These are phyloP conservation scores for Ephestia elutella DNA, from an alignment of 1,140 invertebrate species.

Conservation along the genomic window DNA sequence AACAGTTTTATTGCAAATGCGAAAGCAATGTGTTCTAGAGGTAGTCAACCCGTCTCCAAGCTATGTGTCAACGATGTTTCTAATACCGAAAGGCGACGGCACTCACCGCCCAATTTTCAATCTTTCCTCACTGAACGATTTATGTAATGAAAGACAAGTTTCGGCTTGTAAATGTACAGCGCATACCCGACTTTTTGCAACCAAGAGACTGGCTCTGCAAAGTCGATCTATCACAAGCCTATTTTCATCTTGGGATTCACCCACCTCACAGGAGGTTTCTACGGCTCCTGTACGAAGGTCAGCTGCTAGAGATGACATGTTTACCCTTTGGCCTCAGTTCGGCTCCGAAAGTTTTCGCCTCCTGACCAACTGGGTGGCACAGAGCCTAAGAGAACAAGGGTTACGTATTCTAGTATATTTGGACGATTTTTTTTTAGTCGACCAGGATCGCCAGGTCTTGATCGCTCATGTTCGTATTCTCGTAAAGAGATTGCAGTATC, in stretches of 20 bases:
- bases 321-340: neutral
- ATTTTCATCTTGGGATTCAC: slow-evolving; percentile 61
- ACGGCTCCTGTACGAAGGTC: slow-evolving; percentile 12
- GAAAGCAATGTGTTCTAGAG: too few species aligned
- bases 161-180: neutral
- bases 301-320: neutral
- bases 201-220: neutral
- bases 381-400: neutral
- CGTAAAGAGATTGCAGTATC: neutral
- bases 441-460: neutral
- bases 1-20: too few species aligned
- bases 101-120: neutral
- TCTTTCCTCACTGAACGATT: neutral
- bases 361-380: neutral
- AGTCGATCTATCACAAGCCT: slow-evolving; percentile 19
- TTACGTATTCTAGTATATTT: neutral
- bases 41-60: too few species aligned
- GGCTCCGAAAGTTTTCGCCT: neutral
- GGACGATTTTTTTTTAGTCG: neutral
- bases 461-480: neutral
- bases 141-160: neutral
- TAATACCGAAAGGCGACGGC: neutral
- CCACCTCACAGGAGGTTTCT: slow-evolving; percentile 25
- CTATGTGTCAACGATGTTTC: too few species aligned
- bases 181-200: neutral